Evolutionary conservation across 2,797 vertebrate species (phyloP).

Genomic region (Pangasius mekongensis): DNA sequence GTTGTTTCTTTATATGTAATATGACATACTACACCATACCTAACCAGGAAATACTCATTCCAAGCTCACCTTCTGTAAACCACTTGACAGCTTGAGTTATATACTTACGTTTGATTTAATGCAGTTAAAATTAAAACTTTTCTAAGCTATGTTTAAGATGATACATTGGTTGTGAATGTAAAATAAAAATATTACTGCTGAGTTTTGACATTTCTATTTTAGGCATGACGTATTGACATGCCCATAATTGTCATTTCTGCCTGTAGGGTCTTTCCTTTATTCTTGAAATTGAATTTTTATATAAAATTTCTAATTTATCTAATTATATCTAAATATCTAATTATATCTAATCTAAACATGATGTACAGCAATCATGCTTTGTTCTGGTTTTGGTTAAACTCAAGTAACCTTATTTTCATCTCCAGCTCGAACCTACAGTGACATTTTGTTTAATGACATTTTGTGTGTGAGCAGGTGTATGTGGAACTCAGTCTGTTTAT

Average conservation of each 20-base stretch:
- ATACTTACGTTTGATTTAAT: neutral
- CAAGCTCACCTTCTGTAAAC: neutral
- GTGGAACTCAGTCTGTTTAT: slow-evolving; percentile 44
- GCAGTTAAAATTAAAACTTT: neutral
- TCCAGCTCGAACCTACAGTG: neutral
- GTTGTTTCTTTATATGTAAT: neutral
- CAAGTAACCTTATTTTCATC: neutral
- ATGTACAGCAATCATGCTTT: neutral
- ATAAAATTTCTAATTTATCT: no score
- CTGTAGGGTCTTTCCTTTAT: neutral
- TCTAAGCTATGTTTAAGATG: neutral
- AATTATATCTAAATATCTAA: no score
- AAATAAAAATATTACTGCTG: neutral
- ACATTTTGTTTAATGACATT: neutral
- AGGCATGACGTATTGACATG: neutral
- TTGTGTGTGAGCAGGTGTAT: slow-evolving; percentile 47
- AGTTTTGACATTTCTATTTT: neutral
- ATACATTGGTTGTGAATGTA: neutral
- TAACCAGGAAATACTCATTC: neutral
- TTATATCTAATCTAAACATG: neutral
- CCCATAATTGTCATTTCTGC: neutral
- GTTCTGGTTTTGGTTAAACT: neutral
- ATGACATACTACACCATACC: no score
- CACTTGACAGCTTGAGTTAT: neutral
- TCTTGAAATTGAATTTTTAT: neutral